Evolutionary conservation across 1,140 invertebrate genomes (phyloP).

Genomic region (Bombus waltoni): DNA sequence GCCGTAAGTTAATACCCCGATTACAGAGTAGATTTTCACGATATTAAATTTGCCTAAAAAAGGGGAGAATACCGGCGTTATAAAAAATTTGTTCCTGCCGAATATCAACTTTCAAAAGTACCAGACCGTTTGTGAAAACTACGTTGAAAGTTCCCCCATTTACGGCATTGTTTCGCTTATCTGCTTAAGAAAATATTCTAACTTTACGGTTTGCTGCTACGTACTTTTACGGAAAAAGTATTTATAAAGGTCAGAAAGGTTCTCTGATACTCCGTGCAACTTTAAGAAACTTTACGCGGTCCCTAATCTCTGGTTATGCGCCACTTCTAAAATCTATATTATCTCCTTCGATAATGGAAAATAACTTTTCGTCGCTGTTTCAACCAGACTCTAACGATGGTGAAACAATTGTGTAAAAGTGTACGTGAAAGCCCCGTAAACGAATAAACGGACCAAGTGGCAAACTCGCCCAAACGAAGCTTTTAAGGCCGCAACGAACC

Average conservation of each 20-base stretch:
- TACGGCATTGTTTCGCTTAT: conserved; percentile 11
- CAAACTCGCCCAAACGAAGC: conserved; percentile 17
- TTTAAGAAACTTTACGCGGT: not conserved
- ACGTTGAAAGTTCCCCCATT: conserved; percentile 8
- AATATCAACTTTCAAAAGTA: conserved; percentile 1
- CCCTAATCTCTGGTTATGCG: not conserved
- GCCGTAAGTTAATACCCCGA: too few relatives aligned
- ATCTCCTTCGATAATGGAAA: not conserved
- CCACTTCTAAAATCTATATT: not conserved
- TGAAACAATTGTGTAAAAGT: not conserved
- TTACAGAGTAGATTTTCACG: not conserved
- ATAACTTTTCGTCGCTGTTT: not conserved
- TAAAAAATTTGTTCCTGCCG: not conserved
- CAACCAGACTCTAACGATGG: not conserved
- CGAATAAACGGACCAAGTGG: not conserved
- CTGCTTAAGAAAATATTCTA: conserved; percentile 27
- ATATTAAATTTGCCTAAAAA: not conserved
- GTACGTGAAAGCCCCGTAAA: not conserved
- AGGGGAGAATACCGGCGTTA: not conserved
- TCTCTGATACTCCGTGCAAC: not conserved
- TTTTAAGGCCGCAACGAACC: conserved; percentile 25
- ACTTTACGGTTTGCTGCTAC: not conserved
- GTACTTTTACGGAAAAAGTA: not conserved
- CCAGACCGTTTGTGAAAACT: not conserved
- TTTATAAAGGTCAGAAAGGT: conserved; percentile 22